Base-by-base conservation (phyloP, 2,888 invertebrate genomes). In the Seira ritae region DNA sequence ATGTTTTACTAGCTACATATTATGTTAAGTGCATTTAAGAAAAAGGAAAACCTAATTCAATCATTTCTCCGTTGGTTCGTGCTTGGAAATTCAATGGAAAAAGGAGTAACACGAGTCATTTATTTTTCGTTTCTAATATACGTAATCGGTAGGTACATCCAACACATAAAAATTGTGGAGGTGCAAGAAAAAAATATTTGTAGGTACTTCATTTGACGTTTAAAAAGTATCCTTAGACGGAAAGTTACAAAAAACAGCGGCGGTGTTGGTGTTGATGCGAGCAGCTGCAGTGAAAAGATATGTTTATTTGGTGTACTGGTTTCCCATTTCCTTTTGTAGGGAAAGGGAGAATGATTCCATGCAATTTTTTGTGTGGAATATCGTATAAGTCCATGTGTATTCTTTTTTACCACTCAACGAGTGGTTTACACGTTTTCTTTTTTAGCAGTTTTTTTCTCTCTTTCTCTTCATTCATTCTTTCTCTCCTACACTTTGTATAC, bases 271-370 rank as follows among this genome's bases (percentile, higher is more conserved):
- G 15, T 65, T 17, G 67, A 68, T 71, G 68, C 62, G 66, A 66
- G 55, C 31, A 31, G 62, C 65, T 73, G 72, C 80, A 70, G 73
- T 70, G 74, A 70, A 50, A 68, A 65, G 78, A 72, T 55, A 75
- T 83, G 74, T 78, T 84, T 80, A 23, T 74, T 71, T 46, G 84
- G 83, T 31, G 76, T 76, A 50, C 74, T 19, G 17, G 31, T 31
- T 37, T 68, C 37, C 37, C 31, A 68, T 31, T 31, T 31, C 31
- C 31, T 8, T 31, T 31, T 31, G 2, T 31, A 31, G 2, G 8
- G 8, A 4, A 31, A 31, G 31, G 31, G 8, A 31, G 31, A 31
- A 8, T 31, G n/a, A n/a, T 31, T 31, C 31, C 8, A 31, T 8
- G n/a, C n/a, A n/a, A 31, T 31, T 31, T 31, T 31, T 31, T 31